Percentiles rank a stretch among this genome's conserved stretches.
These are phyloP conservation scores for Theristicus caerulescens DNA, from an alignment of 2,113 vertebrate genomes.

Conservation along the genomic window DNA sequence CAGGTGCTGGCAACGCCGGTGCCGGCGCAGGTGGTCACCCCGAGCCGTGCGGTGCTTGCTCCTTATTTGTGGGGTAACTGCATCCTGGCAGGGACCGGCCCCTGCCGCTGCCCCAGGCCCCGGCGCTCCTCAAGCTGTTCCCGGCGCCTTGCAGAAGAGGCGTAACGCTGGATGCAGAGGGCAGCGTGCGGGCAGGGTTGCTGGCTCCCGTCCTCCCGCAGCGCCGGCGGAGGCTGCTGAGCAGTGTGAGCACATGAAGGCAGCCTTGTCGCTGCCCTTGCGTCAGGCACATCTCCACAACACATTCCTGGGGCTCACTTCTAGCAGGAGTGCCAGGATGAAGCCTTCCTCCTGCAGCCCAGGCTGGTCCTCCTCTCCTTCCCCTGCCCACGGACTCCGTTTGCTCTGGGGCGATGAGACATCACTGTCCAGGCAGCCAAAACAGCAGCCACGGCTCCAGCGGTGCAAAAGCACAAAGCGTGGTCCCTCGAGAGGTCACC, in stretches of 20 bases:
- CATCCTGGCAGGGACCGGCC: neutral
- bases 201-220: neutral
- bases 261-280: neutral
- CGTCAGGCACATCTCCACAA: neutral
- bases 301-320: neutral
- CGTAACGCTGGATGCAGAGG: too few species aligned
- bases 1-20: neutral
- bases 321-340: neutral
- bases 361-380: neutral
- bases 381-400: neutral
- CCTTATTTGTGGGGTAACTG: neutral
- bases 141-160: fast-evolving
- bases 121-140: neutral
- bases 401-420: neutral
- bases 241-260: fast-evolving
- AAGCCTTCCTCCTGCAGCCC: neutral
- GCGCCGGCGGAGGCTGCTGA: neutral
- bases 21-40: neutral
- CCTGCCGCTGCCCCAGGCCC: neutral
- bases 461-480: fast-evolving
- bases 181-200: fast-evolving
- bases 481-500: fast-evolving
- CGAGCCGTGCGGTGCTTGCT: neutral
- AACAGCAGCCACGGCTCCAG: neutral
- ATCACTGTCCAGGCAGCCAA: fast-evolving